These are phyloP conservation scores for Rhineura floridana DNA, from an alignment of 2,113 vertebrate species.

Conservation along the genomic window DNA sequence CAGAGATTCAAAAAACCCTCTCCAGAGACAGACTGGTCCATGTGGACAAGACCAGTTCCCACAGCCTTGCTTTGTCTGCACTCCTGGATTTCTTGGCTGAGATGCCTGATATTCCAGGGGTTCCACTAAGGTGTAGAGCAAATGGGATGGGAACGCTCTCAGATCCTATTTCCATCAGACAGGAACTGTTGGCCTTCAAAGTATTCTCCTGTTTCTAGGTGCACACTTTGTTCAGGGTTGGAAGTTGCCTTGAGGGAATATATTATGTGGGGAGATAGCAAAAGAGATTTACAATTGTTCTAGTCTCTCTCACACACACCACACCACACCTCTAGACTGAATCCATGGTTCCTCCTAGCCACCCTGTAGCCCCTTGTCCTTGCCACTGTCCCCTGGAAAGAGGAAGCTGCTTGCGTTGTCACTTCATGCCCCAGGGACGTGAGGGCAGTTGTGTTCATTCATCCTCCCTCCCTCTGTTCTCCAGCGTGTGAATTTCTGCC, in stretches of 20 bases:
- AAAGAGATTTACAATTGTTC: too few species aligned
- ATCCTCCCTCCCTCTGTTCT: not conserved
- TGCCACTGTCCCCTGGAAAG: too few species aligned
- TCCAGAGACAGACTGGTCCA: too few species aligned
- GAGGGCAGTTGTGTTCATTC: not conserved
- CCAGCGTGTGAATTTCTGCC: constrained; percentile 84
- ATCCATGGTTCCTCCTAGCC: not conserved
- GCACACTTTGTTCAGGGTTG: not conserved
- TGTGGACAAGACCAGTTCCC: not conserved
- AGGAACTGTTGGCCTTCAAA: not conserved
- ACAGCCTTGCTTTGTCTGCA: not conserved
- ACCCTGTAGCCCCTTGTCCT: too few species aligned
- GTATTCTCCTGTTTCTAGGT: not conserved
- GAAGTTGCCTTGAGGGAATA: not conserved
- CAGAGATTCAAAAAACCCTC: too few species aligned
- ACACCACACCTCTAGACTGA: not conserved
- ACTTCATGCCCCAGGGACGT: not conserved
- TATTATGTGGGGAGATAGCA: not conserved
- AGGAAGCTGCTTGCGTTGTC: not conserved
- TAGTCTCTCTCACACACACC: too few species aligned
- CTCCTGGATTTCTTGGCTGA: not conserved
- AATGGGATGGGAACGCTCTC: too few species aligned
- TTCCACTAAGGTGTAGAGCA: not conserved
- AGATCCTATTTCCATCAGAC: too few species aligned
- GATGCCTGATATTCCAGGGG: not conserved